phyloP scores from a whole-genome alignment of 2,113 vertebrate genomes.

The Leptobrachium ailaonicum region DNA sequence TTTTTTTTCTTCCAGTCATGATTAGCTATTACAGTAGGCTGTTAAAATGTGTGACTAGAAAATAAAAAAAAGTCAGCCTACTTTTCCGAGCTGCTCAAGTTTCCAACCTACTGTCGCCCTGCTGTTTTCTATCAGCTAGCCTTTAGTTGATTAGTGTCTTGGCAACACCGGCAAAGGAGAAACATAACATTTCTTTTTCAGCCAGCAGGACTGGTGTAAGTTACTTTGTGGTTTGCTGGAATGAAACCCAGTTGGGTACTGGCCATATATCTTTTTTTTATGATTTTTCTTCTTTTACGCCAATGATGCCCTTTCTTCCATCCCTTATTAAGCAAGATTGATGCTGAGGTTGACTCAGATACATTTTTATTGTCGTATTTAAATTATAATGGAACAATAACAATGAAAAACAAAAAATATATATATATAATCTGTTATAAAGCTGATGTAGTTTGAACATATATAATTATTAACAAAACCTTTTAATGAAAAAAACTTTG shows the following conservation, averaged over 20 bases:
- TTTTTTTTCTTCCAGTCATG: not conserved
- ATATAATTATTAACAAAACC: not conserved
- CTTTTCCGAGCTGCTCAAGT: constrained; percentile 4
- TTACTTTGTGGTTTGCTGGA: constrained; percentile 36
- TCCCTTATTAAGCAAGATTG: constrained; percentile 29
- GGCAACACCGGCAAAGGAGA: constrained; percentile 30
- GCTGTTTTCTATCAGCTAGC: constrained; percentile 27
- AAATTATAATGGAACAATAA: constrained; percentile 3
- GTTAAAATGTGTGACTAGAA: constrained; percentile 1
- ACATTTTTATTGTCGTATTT: not conserved
- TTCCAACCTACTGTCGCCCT: constrained; percentile 41
- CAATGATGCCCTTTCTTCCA: constrained; percentile 18
- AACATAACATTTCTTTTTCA: constrained; percentile 44
- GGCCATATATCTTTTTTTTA: constrained; percentile 37
- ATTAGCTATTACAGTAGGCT: not conserved
- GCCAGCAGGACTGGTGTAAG: constrained; percentile 21
- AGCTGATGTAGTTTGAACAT: not conserved
- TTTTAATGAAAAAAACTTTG: too few species aligned
- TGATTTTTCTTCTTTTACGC: constrained; percentile 21
- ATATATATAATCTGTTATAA: not conserved
- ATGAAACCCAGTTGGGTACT: constrained; percentile 13
- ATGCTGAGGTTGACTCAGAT: not conserved
- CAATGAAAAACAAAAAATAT: not conserved
- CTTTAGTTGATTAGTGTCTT: constrained; percentile 38
- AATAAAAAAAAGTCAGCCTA: constrained; percentile 5